Conservation (phyloP, 2,888 invertebrate genomes). For the Rotaria magnacalcarata region DNA sequence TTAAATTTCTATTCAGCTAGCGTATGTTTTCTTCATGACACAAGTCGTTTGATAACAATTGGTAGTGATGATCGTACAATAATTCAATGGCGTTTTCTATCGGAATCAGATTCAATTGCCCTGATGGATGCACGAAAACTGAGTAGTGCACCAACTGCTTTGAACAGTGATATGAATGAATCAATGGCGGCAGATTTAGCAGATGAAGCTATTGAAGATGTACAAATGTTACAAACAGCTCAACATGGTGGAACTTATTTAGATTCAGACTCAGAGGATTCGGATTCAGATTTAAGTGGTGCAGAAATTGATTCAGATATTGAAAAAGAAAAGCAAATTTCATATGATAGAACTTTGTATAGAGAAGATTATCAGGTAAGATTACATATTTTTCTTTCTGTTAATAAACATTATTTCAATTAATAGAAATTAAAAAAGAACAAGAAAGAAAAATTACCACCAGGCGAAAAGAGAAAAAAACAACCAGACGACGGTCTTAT, state of each 20-base stretch:
- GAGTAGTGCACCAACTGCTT: neutral
- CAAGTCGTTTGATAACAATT: conserved; percentile 56
- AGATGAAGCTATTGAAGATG: neutral
- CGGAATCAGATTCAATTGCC: conserved; percentile 49
- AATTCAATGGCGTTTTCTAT: conserved; percentile 59
- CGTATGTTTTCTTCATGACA: conserved; percentile 58
- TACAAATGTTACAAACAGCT: neutral
- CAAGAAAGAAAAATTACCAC: conserved; percentile 52
- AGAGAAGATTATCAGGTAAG: conserved; percentile 52
- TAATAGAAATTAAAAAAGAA: conserved; percentile 50
- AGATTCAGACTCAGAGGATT: conserved; percentile 58
- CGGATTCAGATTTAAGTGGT: conserved; percentile 59
- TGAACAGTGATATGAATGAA: neutral
- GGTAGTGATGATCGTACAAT: conserved; percentile 61
- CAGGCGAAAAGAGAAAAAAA: conserved; percentile 54
- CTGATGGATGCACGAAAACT: neutral
- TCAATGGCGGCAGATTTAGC: neutral
- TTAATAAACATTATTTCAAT: neutral
- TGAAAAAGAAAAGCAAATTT: conserved; percentile 57
- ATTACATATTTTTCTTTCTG: neutral
- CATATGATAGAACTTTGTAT: conserved; percentile 54
- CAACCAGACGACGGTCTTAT: conserved; percentile 56
- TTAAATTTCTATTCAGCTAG: conserved; percentile 52
- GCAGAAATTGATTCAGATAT: conserved; percentile 58
- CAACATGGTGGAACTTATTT: conserved; percentile 51